A percentile compares a stretch with the other conserved stretches of the same genome.
Evolutionary conservation across 2,888 invertebrate genomes (phyloP).

Genomic region (Thecocarcelia acutangulata): DNA sequence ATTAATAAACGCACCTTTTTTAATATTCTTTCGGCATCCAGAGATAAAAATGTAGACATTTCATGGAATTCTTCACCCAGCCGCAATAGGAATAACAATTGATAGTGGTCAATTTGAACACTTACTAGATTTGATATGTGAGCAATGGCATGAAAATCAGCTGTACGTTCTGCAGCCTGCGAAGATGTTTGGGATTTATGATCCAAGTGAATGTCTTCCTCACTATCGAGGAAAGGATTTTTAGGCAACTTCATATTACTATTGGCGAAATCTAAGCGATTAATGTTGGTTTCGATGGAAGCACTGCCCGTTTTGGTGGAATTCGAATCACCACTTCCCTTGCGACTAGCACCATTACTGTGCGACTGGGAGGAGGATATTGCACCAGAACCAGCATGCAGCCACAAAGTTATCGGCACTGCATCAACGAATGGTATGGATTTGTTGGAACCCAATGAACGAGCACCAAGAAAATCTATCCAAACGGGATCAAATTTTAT

Average conservation of each 20-base stretch:
- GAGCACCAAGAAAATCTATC: constrained; percentile 94
- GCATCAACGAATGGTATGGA: constrained; percentile 92
- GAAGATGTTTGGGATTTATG: constrained; percentile 65
- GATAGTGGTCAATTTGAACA: constrained; percentile 95
- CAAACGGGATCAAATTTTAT: constrained; percentile 94
- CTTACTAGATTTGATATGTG: constrained; percentile 92
- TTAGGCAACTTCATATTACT: constrained; percentile 72
- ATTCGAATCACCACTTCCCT: constrained; percentile 67
- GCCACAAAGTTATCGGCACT: constrained; percentile 93
- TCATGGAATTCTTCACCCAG: constrained; percentile 91
- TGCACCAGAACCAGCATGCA: constrained; percentile 81
- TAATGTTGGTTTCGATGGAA: constrained; percentile 72
- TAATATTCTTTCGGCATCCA: constrained; percentile 88
- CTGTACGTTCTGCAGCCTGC: constrained; percentile 77
- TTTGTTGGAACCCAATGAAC: constrained; percentile 87
- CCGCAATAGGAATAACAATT: constrained; percentile 93
- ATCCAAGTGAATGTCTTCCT: constrained; percentile 74
- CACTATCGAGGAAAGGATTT: constrained; percentile 79
- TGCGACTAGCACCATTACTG: constrained; percentile 57
- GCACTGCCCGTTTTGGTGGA: constrained; percentile 69
- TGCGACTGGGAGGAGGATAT: constrained; percentile 43
- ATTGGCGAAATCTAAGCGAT: constrained; percentile 72
- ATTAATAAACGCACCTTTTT: constrained; percentile 81
- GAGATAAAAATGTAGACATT: constrained; percentile 88
- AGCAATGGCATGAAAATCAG: constrained; percentile 90